Evolutionary conservation across 37 sponge, comb jelly and placozoan species (phyloP), one percentile per base, ranked within the genome.

Genomic region (Ephydatia muelleri): DNA sequence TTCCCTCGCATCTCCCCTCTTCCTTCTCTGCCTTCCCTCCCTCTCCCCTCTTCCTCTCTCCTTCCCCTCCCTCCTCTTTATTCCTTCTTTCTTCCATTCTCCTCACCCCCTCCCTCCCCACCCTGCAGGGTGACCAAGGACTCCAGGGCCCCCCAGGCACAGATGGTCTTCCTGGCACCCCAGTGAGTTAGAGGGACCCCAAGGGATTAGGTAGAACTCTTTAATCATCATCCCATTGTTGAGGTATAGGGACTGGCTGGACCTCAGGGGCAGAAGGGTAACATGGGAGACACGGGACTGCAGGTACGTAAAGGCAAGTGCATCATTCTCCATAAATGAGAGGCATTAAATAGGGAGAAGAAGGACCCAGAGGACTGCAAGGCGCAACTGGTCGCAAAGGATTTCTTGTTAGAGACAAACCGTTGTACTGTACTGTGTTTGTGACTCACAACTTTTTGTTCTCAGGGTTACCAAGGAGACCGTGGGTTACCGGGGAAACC

Each of bases 201-300:
- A 11, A 9, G 27, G 31, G 23, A 36, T 25, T 16, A 6, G 68
- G 29, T 22, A n/a, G 65, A 64, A 27, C 30, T 3, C 26, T 29
- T 9, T 69, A 69, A 69, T 69, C 25, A 22, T 27, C n/a, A 23
- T 57, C 34, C 71, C 67, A 28, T 36, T 40, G n/a, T 3, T 71
- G 26, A 13, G 29, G 69, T 26, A 6, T 49, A 85, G 85, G 85
- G 85, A 26, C 78, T 21, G 3, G 21, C n/a, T 26, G 86, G 86
- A 25, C 32, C 9, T 11, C 48, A 33, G 73, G 86, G 87, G 14
- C 68, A 75, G 68, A 80, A 76, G 40, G 87, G 87, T 22, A 23
- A 68, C 36, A 40, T 14, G 64, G 87, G 87, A 67, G 47, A 74
- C 32, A 81, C 67, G n/a, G 87, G 87, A 81, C 49, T 66, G 19